phyloP scores from a whole-genome alignment of 1,140 invertebrate genomes.

The Lordiphosa clarofinis region DNA sequence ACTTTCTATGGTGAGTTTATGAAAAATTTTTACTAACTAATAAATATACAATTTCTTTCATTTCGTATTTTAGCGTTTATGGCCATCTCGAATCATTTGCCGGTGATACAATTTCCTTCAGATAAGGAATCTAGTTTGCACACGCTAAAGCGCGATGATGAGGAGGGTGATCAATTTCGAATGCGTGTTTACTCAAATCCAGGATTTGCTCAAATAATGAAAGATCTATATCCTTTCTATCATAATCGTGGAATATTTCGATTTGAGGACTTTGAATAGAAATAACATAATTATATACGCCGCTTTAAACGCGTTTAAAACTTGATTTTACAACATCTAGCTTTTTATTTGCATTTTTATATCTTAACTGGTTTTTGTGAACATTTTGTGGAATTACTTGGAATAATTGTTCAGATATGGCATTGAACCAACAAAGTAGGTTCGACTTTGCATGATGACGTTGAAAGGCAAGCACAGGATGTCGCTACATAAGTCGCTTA shows the following conservation, averaged over 20 bases:
- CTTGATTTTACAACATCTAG: too few species aligned
- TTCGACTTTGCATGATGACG: too few species aligned
- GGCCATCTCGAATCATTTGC: conserved; percentile 37
- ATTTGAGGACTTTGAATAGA: conserved; percentile 16
- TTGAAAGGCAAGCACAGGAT: too few species aligned
- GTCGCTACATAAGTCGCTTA: too few species aligned
- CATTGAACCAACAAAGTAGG: too few species aligned
- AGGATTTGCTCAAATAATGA: conserved; percentile 21
- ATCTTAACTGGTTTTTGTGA: too few species aligned
- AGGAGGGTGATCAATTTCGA: conserved; percentile 34
- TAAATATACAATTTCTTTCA: conserved; percentile 14
- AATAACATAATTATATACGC: too few species aligned
- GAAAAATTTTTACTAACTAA: too few species aligned
- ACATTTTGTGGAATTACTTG: too few species aligned
- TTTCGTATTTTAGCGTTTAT: conserved; percentile 27
- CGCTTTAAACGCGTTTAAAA: too few species aligned
- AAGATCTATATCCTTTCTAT: conserved; percentile 38
- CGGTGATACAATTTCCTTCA: conserved; percentile 30
- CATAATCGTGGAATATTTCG: conserved; percentile 36
- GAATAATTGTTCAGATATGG: too few species aligned
- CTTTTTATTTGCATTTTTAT: too few species aligned
- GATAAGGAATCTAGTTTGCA: conserved; percentile 38
- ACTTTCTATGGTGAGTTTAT: conserved; percentile 40
- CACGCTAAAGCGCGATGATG: conserved; percentile 16
- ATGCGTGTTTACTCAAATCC: conserved; percentile 27